Evolutionary conservation across 2,113 vertebrate genomes (phyloP), one percentile per base, ranked within the genome.

Genomic region (Promerops cafer): DNA sequence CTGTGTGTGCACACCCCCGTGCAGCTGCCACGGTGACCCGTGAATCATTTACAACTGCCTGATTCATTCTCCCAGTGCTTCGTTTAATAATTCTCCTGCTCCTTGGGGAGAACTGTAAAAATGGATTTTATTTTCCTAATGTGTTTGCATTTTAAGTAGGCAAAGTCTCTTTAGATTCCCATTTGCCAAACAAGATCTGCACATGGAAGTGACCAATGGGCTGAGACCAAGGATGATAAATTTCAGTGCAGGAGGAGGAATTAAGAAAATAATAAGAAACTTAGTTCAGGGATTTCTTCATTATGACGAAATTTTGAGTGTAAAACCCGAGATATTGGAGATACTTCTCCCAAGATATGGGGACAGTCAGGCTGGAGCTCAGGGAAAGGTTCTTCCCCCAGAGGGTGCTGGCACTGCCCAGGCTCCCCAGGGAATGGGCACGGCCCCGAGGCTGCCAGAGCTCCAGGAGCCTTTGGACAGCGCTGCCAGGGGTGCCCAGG

Each of bases 121-220:
- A 83, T 11, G 35, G 82, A 35, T 88, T 88, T 88, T 90, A 49
- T 91, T 96, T 95, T 94, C 56, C 83, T 96, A 44, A 89, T 31
- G 60, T 42, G 24, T 33, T 92, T 90, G 84, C 71, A 83, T 95
- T 89, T 90, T 64, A 84, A 91, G 45, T 89, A 61, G 50, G 61
- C 71, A 14, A 69, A 72, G 40, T 56, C 74, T 76, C 65, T 79
- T 79, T 76, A 76, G 85, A 45, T 80, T 87, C 44, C 45, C 35
- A 6, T 83, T 93, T 88, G 50, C 68, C 50, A 80, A 70, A 77
- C 90, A 57, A 65, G 50, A 44, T 91, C 70, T 72, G 75, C 66
- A 52, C 47, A 21, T 86, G 53, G 54, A 65, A 86, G 39, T 74
- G 71, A 70, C 80, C 68, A 49, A 1, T 56, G 75, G 78, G 30